phyloP scores from a whole-genome alignment of 2,113 vertebrate species.

The Urocitellus parryii region DNA sequence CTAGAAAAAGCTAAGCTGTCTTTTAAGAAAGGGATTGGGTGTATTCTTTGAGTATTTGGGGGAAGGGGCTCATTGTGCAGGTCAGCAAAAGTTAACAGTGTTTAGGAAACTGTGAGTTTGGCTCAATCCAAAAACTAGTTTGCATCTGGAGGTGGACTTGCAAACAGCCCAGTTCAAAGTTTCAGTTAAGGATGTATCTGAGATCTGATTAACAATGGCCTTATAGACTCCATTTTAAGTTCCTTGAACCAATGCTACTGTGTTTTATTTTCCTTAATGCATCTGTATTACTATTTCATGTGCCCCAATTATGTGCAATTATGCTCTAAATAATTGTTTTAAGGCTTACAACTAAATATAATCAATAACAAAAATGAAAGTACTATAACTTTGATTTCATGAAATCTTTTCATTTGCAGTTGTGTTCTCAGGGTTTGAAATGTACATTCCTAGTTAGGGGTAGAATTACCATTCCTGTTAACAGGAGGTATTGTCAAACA shows the following conservation, averaged over 20 bases:
- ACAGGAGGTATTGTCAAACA: neutral
- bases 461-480: neutral
- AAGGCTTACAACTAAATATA: neutral
- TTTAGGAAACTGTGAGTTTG: neutral
- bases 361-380: constrained; percentile 8
- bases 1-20: too few relatives aligned
- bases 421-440: neutral
- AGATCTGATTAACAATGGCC: neutral
- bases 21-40: neutral
- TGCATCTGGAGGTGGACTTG: too few relatives aligned
- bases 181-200: too few relatives aligned
- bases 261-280: neutral
- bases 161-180: too few relatives aligned
- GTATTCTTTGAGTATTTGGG: neutral
- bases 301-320: neutral
- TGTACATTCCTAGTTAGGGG: neutral
- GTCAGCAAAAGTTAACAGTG: too few relatives aligned
- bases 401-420: neutral
- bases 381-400: constrained; percentile 1
- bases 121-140: neutral
- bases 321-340: neutral
- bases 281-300: neutral
- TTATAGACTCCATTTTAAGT: neutral
- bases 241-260: neutral
- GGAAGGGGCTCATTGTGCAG: neutral